Conservation (phyloP, 2,797 vertebrate species). For the Sebastes oblongus region DNA sequence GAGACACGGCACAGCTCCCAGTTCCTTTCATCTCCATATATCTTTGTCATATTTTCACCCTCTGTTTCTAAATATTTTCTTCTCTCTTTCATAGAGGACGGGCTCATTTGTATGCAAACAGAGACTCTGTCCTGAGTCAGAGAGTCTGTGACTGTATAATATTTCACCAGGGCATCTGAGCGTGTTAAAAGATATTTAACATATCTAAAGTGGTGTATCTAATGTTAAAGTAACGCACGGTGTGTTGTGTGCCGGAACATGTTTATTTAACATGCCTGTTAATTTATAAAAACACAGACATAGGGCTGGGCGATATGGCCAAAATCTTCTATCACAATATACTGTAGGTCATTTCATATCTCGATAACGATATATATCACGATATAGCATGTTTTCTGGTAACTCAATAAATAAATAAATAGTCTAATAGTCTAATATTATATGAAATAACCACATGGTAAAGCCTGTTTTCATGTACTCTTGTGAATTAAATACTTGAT, state of each 20-base stretch:
- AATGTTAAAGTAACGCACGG: neutral
- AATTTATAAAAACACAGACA: neutral
- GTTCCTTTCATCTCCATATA: neutral
- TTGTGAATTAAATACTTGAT: too few relatives aligned
- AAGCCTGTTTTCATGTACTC: too few relatives aligned
- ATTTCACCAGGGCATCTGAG: slow-evolving; percentile 2
- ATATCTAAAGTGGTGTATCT: neutral
- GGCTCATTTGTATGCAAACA: slow-evolving; percentile 45
- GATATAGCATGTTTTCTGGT: too few relatives aligned
- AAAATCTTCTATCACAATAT: too few relatives aligned
- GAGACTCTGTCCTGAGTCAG: neutral
- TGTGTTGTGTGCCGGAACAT: neutral
- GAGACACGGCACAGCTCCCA: too few relatives aligned
- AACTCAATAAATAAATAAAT: too few relatives aligned
- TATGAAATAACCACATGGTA: too few relatives aligned
- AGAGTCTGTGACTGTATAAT: slow-evolving; percentile 8
- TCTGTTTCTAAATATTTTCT: neutral
- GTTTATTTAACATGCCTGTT: neutral
- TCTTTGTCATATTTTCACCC: neutral
- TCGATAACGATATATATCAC: too few relatives aligned
- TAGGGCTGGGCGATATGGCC: too few relatives aligned
- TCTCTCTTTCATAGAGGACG: neutral
- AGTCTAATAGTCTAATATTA: too few relatives aligned
- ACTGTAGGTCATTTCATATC: too few relatives aligned
- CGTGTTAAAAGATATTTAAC: neutral